Conservation (phyloP, 92 coral and sea anemone genomes). For the Micromussa lordhowensis region DNA sequence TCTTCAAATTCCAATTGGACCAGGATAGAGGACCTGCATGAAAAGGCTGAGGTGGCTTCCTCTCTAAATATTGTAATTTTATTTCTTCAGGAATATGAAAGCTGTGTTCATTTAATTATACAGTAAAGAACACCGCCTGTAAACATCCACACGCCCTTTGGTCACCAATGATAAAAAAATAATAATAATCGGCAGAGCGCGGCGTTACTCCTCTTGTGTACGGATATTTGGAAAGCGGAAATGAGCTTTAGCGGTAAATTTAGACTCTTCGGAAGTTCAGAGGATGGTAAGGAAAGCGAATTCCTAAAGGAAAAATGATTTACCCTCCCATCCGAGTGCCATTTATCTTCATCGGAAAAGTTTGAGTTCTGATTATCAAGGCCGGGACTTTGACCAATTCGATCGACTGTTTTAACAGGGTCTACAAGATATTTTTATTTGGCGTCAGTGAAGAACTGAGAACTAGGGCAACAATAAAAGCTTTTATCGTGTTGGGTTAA, state of each 20-base stretch:
- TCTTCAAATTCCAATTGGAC: too few species aligned
- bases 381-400: too few species aligned
- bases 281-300: constrained; percentile 9
- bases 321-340: not conserved
- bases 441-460: too few species aligned
- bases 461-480: too few species aligned
- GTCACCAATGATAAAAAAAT: not conserved
- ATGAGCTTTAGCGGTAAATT: constrained; percentile 6
- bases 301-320: constrained; percentile 27
- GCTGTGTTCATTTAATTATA: not conserved
- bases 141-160: not conserved
- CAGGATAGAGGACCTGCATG: too few species aligned
- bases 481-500: too few species aligned
- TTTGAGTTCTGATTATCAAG: not conserved
- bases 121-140: not conserved
- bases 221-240: constrained; percentile 32
- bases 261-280: constrained; percentile 15
- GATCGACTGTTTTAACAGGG: too few species aligned
- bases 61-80: too few species aligned
- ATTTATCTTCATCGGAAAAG: not conserved
- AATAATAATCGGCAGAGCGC: not conserved
- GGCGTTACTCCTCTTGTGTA: not conserved
- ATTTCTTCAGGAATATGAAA: not conserved
- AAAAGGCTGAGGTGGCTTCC: too few species aligned
- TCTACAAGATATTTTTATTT: too few species aligned